A percentile compares a stretch with the other conserved stretches of the same genome.
phyloP scores from a whole-genome alignment of 2,113 vertebrate species.

The Mormyrus iriodes region DNA sequence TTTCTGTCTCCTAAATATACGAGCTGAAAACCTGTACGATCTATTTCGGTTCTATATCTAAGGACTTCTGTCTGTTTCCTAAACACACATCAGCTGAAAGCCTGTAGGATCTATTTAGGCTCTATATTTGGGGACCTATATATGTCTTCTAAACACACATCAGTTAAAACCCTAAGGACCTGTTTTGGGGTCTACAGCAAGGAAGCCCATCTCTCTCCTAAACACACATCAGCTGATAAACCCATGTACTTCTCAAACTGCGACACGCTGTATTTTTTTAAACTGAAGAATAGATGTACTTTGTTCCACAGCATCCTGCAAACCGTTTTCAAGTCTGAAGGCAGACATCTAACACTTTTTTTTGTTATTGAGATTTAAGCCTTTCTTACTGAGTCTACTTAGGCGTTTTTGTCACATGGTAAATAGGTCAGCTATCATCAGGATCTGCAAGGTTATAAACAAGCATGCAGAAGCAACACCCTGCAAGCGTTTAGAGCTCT shows the following conservation, averaged over 20 bases:
- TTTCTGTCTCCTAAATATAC: background rate
- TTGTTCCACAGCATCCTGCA: background rate
- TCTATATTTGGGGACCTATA: background rate
- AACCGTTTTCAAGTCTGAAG: background rate
- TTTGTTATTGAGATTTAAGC: background rate
- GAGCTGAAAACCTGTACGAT: too few relatives aligned
- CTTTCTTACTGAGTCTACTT: background rate
- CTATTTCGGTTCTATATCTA: too few relatives aligned
- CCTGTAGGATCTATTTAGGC: too few relatives aligned
- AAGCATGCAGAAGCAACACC: background rate
- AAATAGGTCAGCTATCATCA: constrained; percentile 11
- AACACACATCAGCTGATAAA: constrained; percentile 8
- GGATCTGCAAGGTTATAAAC: background rate
- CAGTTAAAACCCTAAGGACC: background rate
- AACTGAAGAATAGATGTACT: background rate
- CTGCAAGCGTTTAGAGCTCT: background rate
- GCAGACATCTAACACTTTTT: background rate
- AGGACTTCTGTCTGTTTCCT: background rate
- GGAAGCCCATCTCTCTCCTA: background rate
- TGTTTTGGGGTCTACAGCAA: background rate
- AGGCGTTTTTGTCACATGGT: background rate
- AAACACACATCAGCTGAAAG: too few relatives aligned
- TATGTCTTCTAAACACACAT: background rate
- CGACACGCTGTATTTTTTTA: background rate
- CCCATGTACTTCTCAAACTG: background rate